Base-by-base conservation (phyloP, 2,888 invertebrate genomes). In the Heliothis peltigera region DNA sequence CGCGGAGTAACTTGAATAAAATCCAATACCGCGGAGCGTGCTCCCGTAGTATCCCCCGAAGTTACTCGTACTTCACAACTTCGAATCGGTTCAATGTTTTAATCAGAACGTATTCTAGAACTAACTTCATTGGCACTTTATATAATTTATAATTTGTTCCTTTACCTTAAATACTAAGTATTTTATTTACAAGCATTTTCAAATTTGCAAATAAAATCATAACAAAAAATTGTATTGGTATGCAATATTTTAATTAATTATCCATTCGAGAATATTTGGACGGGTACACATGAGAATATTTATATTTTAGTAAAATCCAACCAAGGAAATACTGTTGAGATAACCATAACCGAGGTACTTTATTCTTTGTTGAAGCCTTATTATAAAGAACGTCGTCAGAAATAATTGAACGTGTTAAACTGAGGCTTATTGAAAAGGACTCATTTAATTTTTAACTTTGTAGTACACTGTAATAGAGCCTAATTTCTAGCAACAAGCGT, bases 91-190 rank as follows among this genome's bases (percentile, higher is more conserved):
- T 32, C 53, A 28, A 46, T 71, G 51, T 22, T 59, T 22, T 21
- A 46, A 44, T 60, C 19, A 64, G 47, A 60, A 32, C 21, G 44
- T 57, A 72, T 53, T 48, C 60, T 77, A 67, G 4, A 46, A 47
- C 61, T 74, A 67, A 59, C 48, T 73, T 78, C 64, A 80, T 84
- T 84, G 84, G 84, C 84, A 84, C 84, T 83, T 84, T 75, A 82
- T 76, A 77, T 81, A 81, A 70, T 78, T 77, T 64, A 74, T 64
- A 64, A 66, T 74, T 72, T 70, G 59, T 63, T 62, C 44, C 52
- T 22, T 64, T 19, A 68, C 43, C 65, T 69, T 70, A 71, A 1
- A 7, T 28, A 21, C 22, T 75, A n/a, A n/a, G n/a, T n/a, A 70
- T 51, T 49, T 55, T 80, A 80, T 78, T 76, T 78, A 78, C 76